These are phyloP conservation scores for Phoxinus dragarum DNA, from an alignment of 2,797 vertebrate species.

Conservation along the genomic window DNA sequence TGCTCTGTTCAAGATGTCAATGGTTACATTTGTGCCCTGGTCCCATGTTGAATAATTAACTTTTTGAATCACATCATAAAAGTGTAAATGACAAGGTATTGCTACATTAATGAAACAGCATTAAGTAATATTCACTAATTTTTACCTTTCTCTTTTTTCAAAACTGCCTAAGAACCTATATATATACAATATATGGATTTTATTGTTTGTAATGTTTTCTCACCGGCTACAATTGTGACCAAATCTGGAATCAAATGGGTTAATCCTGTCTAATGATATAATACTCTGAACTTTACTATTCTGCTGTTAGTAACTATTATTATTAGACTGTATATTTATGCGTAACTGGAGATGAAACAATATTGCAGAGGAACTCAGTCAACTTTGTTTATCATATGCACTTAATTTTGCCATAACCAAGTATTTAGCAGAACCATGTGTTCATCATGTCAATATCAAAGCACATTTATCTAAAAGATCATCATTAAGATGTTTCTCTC, in stretches of 20 bases:
- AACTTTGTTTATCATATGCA: neutral
- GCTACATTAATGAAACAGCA: neutral
- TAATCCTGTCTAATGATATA: neutral
- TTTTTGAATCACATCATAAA: neutral
- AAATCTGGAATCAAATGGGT: neutral
- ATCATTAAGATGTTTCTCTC: neutral
- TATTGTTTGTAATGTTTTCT: neutral
- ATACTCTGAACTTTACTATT: neutral
- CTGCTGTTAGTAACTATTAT: neutral
- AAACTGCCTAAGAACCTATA: neutral
- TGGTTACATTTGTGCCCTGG: neutral
- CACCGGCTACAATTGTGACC: neutral
- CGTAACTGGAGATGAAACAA: neutral
- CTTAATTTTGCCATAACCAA: constrained; percentile 4
- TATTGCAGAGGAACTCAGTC: constrained; percentile 6
- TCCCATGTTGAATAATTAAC: neutral
- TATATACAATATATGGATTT: neutral
- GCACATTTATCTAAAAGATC: constrained; percentile 7
- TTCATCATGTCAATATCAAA: constrained; percentile 13
- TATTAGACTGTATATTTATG: constrained; percentile 16
- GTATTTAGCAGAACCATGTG: neutral
- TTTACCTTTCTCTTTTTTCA: neutral
- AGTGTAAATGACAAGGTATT: constrained; percentile 1
- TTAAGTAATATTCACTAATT: neutral
- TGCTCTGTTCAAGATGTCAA: neutral